These are phyloP conservation scores for Tokudaia tokunoshimensis DNA, from an alignment of 2,797 vertebrate species.

Conservation along the genomic window DNA sequence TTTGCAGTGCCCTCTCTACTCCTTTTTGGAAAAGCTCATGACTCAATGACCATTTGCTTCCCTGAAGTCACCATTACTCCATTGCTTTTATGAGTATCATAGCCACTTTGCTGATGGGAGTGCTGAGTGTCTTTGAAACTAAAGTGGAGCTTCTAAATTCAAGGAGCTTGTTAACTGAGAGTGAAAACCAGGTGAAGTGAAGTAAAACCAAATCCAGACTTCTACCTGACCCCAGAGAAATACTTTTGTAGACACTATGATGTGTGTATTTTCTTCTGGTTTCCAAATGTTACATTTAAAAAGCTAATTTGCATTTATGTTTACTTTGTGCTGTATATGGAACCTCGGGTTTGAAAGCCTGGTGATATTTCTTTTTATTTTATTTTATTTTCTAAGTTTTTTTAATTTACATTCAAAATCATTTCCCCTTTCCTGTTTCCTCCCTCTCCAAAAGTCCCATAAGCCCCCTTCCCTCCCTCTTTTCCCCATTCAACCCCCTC, in stretches of 20 bases:
- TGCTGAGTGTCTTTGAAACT: not conserved
- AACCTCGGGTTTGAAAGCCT: slow-evolving; percentile 54
- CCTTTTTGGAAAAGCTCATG: not conserved
- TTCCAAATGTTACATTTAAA: slow-evolving; percentile 42
- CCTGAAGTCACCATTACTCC: not conserved
- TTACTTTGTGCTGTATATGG: slow-evolving; percentile 25
- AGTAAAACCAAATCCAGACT: not conserved
- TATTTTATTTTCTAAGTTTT: too few relatives aligned
- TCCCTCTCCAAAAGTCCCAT: too few relatives aligned
- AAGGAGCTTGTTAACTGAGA: not conserved
- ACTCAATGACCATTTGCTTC: not conserved
- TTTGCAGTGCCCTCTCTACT: not conserved
- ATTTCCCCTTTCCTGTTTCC: too few relatives aligned
- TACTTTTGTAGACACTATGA: not conserved
- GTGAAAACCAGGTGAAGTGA: not conserved
- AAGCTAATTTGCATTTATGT: slow-evolving; percentile 47
- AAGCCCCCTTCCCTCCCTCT: too few relatives aligned
- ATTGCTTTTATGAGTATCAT: not conserved
- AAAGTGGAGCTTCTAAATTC: not conserved
- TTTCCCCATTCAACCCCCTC: too few relatives aligned
- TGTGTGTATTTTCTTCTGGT: slow-evolving; percentile 53
- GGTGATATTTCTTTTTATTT: slow-evolving; percentile 47
- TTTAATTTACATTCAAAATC: too few relatives aligned
- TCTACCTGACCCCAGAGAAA: slow-evolving; percentile 7
- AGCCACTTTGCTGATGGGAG: slow-evolving; percentile 3